phyloP scores from a whole-genome alignment of 2,113 vertebrate genomes.

The Pachypanchax playfairii region DNA sequence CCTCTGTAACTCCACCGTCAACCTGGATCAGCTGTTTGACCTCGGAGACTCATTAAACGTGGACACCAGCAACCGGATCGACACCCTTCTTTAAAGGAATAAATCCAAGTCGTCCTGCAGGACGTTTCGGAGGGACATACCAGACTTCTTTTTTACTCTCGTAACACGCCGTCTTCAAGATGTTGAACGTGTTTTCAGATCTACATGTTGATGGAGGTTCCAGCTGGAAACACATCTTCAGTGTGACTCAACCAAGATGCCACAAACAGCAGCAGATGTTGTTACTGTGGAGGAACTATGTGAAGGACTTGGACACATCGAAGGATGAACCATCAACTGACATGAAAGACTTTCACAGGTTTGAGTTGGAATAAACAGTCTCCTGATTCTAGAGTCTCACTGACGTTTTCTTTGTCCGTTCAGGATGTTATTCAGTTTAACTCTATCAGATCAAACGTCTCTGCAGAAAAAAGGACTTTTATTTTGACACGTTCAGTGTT shows the following conservation, averaged over 20 bases:
- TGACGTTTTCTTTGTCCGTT: too few species aligned
- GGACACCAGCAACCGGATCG: constrained; percentile 80
- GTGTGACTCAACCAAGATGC: constrained; percentile 32
- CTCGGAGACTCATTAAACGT: constrained; percentile 74
- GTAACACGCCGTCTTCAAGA: constrained; percentile 4
- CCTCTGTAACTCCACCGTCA: constrained; percentile 79
- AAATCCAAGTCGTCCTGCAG: background rate
- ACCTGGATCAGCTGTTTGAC: constrained; percentile 86
- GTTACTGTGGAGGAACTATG: background rate
- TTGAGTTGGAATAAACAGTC: too few species aligned
- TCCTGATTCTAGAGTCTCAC: too few species aligned
- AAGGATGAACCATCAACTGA: background rate
- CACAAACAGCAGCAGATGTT: constrained; percentile 15
- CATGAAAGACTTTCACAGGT: too few species aligned
- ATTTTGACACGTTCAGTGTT: too few species aligned
- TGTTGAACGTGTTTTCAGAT: constrained; percentile 35
- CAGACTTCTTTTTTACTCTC: constrained; percentile 7
- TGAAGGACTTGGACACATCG: constrained; percentile 4
- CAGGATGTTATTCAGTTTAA: too few species aligned
- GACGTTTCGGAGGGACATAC: constrained; percentile 10
- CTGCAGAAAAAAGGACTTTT: too few species aligned
- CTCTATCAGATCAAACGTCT: too few species aligned
- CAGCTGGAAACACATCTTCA: constrained; percentile 9
- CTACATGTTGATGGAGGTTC: constrained; percentile 21
- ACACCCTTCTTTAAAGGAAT: constrained; percentile 76